Conservation (phyloP, 2,888 invertebrate genomes). For the Arge pagana region DNA sequence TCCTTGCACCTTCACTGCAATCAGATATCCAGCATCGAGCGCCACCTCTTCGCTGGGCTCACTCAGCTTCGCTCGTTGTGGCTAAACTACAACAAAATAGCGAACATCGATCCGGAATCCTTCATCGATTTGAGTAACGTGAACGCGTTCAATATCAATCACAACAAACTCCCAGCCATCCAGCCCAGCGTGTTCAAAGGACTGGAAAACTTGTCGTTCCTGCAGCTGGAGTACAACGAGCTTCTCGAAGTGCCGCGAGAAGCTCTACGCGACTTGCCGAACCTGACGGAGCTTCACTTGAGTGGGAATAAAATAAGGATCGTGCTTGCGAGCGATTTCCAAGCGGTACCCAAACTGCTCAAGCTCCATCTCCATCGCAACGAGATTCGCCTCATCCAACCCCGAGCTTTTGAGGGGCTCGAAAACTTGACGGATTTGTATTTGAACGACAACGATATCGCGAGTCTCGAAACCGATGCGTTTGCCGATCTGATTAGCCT, state of each 20-base stretch:
- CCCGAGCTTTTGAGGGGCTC: conserved; percentile 54
- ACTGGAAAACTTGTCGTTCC: conserved; percentile 47
- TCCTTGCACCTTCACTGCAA: conserved; percentile 55
- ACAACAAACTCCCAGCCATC: conserved; percentile 53
- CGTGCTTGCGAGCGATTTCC: conserved; percentile 50
- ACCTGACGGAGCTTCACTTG: conserved; percentile 28
- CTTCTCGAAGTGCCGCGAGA: conserved; percentile 20
- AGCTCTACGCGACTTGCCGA: conserved; percentile 32
- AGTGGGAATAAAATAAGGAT: conserved; percentile 36
- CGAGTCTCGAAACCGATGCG: conserved; percentile 51
- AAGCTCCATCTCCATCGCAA: conserved; percentile 54
- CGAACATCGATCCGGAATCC: conserved; percentile 45
- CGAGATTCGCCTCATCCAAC: conserved; percentile 49
- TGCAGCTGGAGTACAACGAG: conserved; percentile 53
- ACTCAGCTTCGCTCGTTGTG: conserved; percentile 48
- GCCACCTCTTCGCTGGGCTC: conserved; percentile 51
- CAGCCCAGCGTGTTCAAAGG: conserved; percentile 55
- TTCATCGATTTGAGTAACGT: conserved; percentile 45
- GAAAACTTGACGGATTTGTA: conserved; percentile 51
- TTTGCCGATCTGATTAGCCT: conserved; percentile 54
- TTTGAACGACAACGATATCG: conserved; percentile 51
- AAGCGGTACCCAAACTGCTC: conserved; percentile 50
- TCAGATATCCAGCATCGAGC: conserved; percentile 48
- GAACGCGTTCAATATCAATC: conserved; percentile 52
- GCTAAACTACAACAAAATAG: conserved; percentile 55